A percentile compares a stretch with the other conserved stretches of the same genome.
Evolutionary conservation across 2,113 vertebrate species (phyloP).

Genomic region (Azemiops feae): DNA sequence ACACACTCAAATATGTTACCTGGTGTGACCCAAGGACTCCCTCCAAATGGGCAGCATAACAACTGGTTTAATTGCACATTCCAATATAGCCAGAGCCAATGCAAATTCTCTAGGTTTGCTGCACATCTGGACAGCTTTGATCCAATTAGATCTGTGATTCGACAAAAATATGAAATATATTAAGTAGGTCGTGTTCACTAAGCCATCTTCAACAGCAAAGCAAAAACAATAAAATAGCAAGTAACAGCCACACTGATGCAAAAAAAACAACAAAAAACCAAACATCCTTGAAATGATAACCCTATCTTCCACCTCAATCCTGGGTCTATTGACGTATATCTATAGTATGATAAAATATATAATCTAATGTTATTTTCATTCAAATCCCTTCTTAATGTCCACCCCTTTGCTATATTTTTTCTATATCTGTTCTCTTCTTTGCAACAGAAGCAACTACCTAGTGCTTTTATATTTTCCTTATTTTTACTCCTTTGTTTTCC

Average conservation of each 20-base stretch:
- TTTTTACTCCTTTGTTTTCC: not conserved
- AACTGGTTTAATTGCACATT: constrained; percentile 98
- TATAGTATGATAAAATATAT: not conserved
- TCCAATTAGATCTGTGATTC: constrained; percentile 90
- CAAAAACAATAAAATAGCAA: not conserved
- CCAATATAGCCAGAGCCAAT: constrained; percentile 92
- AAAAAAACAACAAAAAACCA: not conserved
- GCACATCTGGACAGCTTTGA: constrained; percentile 99
- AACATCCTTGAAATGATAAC: not conserved
- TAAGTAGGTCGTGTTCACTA: not conserved
- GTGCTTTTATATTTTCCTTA: not conserved
- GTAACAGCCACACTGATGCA: not conserved
- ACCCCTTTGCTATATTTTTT: no score
- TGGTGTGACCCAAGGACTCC: constrained; percentile 95
- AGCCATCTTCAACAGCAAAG: not conserved
- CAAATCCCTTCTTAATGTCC: not conserved
- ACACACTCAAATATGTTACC: constrained; percentile 70
- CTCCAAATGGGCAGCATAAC: constrained; percentile 95
- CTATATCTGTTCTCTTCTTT: not conserved
- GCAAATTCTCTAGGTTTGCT: constrained; percentile 98
- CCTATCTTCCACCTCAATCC: not conserved
- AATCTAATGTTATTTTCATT: not conserved
- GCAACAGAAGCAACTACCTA: not conserved
- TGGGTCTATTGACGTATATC: not conserved
- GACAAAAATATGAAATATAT: constrained; percentile 21